Percentiles rank a stretch among this genome's conserved stretches.
Evolutionary conservation across 2,113 vertebrate genomes (phyloP).

Genomic region (Thalassoma bifasciatum): DNA sequence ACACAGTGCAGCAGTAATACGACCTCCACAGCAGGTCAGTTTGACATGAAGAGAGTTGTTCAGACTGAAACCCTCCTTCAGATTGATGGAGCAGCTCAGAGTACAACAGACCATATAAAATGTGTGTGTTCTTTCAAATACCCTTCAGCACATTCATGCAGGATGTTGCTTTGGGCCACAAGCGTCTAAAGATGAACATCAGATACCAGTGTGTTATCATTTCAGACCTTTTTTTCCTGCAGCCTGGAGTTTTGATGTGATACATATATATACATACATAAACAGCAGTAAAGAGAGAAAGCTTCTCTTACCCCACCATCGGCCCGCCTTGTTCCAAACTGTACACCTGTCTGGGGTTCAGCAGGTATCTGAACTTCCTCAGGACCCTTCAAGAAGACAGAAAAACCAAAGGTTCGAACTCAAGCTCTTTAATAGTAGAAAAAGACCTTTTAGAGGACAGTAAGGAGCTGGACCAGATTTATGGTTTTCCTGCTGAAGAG

Average conservation of each 20-base stretch:
- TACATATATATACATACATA: no score
- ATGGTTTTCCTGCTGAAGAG: no score
- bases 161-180: no score
- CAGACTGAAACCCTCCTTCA: constrained; percentile 6
- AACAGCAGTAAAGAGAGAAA: not conserved
- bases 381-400: constrained; percentile 82
- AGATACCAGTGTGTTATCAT: no score
- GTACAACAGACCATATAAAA: no score
- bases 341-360: constrained; percentile 95
- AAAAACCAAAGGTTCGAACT: not conserved
- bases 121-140: not conserved
- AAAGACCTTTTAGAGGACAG: no score
- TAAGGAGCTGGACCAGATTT: no score
- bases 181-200: no score
- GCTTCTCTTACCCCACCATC: constrained; percentile 85
- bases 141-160: no score
- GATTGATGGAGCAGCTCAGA: constrained; percentile 9
- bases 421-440: no score
- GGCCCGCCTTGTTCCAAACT: constrained; percentile 88
- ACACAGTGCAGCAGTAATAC: constrained; percentile 8
- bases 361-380: constrained; percentile 91
- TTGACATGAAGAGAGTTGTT: constrained; percentile 16
- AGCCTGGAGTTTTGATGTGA: no score
- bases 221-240: no score
- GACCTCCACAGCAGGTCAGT: constrained; percentile 31